These are phyloP conservation scores for Chaetophractus vellerosus DNA, from an alignment of 2,797 vertebrate genomes.

Conservation along the genomic window DNA sequence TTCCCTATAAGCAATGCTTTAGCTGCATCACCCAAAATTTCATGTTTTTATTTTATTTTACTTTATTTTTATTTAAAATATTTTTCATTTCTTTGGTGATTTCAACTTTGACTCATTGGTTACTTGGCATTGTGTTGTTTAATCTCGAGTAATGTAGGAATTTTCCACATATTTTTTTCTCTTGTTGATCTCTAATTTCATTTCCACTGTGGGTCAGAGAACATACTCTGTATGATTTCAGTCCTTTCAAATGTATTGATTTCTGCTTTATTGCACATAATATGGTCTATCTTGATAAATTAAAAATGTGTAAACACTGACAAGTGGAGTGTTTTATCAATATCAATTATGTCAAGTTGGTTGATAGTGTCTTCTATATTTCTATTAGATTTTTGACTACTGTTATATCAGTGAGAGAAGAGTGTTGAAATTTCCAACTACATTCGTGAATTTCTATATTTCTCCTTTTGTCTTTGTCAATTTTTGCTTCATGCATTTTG, in stretches of 20 bases:
- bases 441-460: background rate
- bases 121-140: background rate
- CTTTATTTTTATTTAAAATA: background rate
- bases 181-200: background rate
- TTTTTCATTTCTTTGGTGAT: conserved; percentile 7
- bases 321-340: background rate
- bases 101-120: background rate
- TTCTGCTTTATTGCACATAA: background rate
- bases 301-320: background rate
- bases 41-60: background rate
- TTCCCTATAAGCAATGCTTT: no score
- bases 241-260: background rate
- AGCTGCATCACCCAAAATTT: background rate
- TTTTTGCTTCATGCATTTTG: conserved; percentile 1
- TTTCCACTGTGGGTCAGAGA: background rate
- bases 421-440: background rate
- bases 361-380: background rate
- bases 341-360: background rate
- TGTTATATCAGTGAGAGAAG: background rate
- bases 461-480: background rate
- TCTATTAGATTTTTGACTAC: conserved; percentile 8
- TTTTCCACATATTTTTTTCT: background rate
- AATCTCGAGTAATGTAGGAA: background rate
- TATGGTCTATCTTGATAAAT: background rate
- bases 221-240: background rate